These are phyloP conservation scores for Drosophila anomelani DNA, from an alignment of 2,888 invertebrate genomes.

Conservation along the genomic window DNA sequence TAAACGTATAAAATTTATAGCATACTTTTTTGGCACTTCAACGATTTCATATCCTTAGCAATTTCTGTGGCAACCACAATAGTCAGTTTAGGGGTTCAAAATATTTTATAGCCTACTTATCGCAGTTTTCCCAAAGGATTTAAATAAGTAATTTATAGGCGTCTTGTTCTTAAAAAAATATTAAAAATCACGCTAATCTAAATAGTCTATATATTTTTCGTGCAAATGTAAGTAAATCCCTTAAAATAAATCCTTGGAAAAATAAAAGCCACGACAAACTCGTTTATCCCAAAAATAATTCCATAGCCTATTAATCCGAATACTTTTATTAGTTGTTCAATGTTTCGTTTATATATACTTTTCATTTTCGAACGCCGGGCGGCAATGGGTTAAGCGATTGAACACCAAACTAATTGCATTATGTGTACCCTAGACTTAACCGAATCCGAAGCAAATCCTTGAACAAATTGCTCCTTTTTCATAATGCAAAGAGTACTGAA, in stretches of 20 bases:
- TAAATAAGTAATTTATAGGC: neutral
- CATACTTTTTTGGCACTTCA: neutral
- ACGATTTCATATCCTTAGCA: neutral
- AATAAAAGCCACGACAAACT: slow-evolving; percentile 75
- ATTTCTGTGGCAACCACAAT: neutral
- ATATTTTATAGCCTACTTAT: neutral
- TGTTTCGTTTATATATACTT: slow-evolving; percentile 27
- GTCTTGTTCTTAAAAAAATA: neutral
- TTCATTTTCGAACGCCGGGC: slow-evolving; percentile 81
- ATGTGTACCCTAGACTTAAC: slow-evolving; percentile 32
- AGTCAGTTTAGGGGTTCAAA: neutral
- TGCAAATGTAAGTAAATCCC: neutral
- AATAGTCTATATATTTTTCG: neutral
- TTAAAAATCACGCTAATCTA: neutral
- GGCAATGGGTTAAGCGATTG: slow-evolving; percentile 78
- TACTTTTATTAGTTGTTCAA: slow-evolving; percentile 32
- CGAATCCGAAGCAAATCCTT: slow-evolving; percentile 71
- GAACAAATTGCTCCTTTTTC: slow-evolving; percentile 73
- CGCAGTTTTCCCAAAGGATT: neutral
- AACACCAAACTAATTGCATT: slow-evolving; percentile 54
- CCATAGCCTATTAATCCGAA: slow-evolving; percentile 8
- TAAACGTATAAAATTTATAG: too few species aligned
- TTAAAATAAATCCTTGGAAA: neutral
- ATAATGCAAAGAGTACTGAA: slow-evolving; percentile 43
- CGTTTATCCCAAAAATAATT: slow-evolving; percentile 14